phyloP scores from a whole-genome alignment of 2,113 vertebrate genomes.

The Pogonocichla stellata region DNA sequence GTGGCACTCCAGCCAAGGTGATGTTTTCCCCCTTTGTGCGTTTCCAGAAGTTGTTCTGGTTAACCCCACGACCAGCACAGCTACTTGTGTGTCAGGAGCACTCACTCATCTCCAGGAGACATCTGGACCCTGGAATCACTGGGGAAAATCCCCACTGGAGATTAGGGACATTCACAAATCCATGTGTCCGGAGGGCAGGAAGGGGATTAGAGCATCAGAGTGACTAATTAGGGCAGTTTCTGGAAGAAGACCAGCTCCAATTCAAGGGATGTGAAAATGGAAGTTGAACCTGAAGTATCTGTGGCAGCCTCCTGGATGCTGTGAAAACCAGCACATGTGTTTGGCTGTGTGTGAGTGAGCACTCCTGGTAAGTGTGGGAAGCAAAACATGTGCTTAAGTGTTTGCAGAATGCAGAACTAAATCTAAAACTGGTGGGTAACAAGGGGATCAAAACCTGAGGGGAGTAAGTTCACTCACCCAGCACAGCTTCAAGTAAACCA shows the following conservation, averaged over 20 bases:
- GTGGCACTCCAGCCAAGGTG: neutral
- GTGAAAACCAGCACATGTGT: neutral
- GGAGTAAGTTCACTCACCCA: neutral
- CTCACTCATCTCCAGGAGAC: neutral
- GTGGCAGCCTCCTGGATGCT: neutral
- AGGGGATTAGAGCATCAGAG: neutral
- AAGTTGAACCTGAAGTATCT: neutral
- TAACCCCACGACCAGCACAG: neutral
- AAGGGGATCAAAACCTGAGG: neutral
- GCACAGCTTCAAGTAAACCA: neutral
- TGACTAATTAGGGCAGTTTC: neutral
- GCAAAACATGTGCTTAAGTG: constrained; percentile 2
- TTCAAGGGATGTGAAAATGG: neutral
- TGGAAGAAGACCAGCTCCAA: neutral
- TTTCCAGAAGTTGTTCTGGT: neutral
- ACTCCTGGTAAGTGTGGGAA: neutral
- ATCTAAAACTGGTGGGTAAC: neutral
- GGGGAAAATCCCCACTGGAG: neutral
- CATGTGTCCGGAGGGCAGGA: neutral
- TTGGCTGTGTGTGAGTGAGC: neutral
- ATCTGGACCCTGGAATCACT: neutral
- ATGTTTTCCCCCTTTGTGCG: neutral
- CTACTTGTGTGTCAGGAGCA: neutral
- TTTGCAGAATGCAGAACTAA: neutral
- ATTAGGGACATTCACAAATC: neutral